Evolutionary conservation across 1,140 invertebrate genomes (phyloP), one percentile per base, ranked within the genome.

Genomic region (Cotesia typhae): DNA sequence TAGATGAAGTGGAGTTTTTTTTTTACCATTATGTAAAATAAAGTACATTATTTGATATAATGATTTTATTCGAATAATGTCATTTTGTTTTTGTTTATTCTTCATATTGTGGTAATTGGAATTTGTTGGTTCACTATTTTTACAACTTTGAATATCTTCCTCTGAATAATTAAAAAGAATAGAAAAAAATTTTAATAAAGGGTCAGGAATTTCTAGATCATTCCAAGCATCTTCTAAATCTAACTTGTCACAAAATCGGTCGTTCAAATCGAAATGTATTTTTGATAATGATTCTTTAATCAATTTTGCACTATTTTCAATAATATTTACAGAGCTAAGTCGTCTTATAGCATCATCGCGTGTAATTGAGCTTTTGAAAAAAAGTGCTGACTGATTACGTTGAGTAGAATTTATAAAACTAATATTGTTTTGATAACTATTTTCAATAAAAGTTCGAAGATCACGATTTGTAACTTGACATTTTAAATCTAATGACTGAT

Each of bases 191-290:
- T 53, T 10, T 17, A 59, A 7, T 35, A 70, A 67, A n/a, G 12
- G 6, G 17, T 67, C 38, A 14, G 73, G 73, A 4, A 74, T 47
- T 28, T 60, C 59, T 0, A 67, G 4, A 61, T 59, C 57, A 52
- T 71, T 17, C 67, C 68, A 71, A 12, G 53, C 28, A 17, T 51
- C n/a, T 38, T 66, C n/a, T 36, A 74, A 67, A 53, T 74, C 73
- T 0, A 47, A 17, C 9, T 52, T 52, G n/a, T 74, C 64, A 52
- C 68, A 67, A 67, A 70, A 74, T 67, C 36, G 59, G 38, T 74
- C 55, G 12, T 70, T 60, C 28, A 74, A 74, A 51, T 67, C 20
- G 41, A 74, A 74, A 60, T 71, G 4, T 0, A 51, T 51, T 4
- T 51, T 14, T 51, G 9, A 3, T 12, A 74, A 20, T 37, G 51